phyloP scores from a whole-genome alignment of 2,888 invertebrate species.

The Caenorhabditis panamensis region DNA sequence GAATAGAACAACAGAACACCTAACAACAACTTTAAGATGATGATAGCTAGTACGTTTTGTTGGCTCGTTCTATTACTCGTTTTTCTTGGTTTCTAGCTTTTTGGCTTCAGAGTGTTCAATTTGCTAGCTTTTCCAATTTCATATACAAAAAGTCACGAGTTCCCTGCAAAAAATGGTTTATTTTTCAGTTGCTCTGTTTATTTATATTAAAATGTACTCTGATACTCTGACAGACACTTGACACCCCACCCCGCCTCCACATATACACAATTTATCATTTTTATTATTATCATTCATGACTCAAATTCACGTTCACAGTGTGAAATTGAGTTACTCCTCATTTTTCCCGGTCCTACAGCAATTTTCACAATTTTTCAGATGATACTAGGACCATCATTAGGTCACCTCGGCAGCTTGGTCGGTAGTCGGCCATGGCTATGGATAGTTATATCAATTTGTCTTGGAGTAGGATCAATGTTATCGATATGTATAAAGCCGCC shows the following conservation, averaged over 20 bases:
- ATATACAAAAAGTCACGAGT: too few species aligned
- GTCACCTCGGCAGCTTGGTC: conserved; percentile 42
- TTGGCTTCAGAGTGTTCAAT: too few species aligned
- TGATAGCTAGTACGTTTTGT: conserved; percentile 33
- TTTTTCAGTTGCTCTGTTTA: too few species aligned
- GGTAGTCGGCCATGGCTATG: conserved; percentile 49
- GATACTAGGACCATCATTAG: conserved; percentile 58
- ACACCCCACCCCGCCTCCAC: not conserved
- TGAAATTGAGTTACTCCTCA: not conserved
- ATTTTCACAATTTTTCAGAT: conserved; percentile 41
- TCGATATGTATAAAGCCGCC: conserved; percentile 21
- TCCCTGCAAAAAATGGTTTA: too few species aligned
- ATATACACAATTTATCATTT: not conserved
- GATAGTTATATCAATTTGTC: conserved; percentile 19
- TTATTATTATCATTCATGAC: not conserved
- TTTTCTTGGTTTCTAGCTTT: not conserved
- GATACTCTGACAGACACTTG: conserved; percentile 4
- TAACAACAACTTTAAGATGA: conserved; percentile 10
- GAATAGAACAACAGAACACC: conserved; percentile 36
- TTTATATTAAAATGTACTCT: conserved; percentile 4
- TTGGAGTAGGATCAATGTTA: conserved; percentile 3
- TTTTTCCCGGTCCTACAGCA: not conserved
- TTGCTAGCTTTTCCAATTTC: too few species aligned
- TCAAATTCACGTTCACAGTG: not conserved
- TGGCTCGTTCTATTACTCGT: not conserved